These are phyloP conservation scores for Nilaparvata lugens DNA, from an alignment of 1,140 invertebrate genomes.

Conservation along the genomic window DNA sequence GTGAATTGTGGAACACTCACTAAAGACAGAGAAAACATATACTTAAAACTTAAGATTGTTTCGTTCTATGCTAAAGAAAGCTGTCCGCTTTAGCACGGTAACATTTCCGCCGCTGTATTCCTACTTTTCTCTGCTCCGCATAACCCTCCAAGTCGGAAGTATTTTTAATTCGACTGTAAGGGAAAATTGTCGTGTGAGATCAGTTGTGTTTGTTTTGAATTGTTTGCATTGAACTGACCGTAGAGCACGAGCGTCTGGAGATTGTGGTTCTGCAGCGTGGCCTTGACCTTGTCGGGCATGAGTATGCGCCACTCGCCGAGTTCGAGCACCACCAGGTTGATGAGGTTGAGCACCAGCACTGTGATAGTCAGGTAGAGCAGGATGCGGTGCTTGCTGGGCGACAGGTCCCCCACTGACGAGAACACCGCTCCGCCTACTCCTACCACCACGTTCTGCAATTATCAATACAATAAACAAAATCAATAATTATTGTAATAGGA, in stretches of 20 bases:
- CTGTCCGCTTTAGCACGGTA: no score
- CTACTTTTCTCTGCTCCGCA: no score
- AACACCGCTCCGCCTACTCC: slow-evolving; percentile 36
- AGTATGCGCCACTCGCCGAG: slow-evolving; percentile 35
- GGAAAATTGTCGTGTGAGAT: neutral
- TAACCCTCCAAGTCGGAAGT: no score
- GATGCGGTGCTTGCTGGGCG: slow-evolving; percentile 34
- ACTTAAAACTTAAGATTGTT: neutral
- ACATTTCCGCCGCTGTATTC: no score
- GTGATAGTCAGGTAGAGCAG: slow-evolving; percentile 38
- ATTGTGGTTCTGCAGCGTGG: slow-evolving; percentile 31
- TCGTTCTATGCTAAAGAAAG: no score
- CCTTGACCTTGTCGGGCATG: slow-evolving; percentile 30
- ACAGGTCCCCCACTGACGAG: slow-evolving; percentile 34
- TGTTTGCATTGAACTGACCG: slow-evolving; percentile 29
- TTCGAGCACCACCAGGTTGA: slow-evolving; percentile 38
- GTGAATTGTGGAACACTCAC: no score
- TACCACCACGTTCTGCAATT: slow-evolving; percentile 36
- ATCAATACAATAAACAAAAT: slow-evolving; percentile 11
- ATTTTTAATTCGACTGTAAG: no score
- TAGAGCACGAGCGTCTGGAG: slow-evolving; percentile 34
- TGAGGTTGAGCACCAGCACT: slow-evolving; percentile 35
- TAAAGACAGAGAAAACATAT: no score
- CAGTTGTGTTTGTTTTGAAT: neutral
- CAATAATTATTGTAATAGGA: neutral